Conservation (phyloP, 2,888 invertebrate genomes). For the Acleris cristana region DNA sequence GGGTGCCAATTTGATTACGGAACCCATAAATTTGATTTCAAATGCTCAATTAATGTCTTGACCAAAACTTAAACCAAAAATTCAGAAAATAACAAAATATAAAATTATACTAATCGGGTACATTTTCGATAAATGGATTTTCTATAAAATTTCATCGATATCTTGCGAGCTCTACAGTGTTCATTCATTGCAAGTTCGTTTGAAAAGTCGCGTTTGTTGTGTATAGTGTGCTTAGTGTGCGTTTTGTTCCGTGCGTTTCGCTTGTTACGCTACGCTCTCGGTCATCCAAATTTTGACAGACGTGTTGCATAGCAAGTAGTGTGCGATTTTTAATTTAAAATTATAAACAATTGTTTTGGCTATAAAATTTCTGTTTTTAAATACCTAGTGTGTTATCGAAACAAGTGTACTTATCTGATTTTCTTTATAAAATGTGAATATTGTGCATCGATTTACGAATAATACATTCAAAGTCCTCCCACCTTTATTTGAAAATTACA, state of each 20-base stretch:
- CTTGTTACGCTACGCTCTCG: conserved; percentile 6
- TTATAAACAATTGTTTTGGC: conserved; percentile 17
- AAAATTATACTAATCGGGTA: no score
- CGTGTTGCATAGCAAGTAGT: conserved; percentile 9
- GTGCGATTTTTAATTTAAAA: conserved; percentile 17
- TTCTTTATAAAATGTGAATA: conserved; percentile 6
- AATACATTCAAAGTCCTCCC: conserved; percentile 23
- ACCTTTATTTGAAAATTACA: conserved; percentile 44
- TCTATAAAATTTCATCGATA: conserved; percentile 12
- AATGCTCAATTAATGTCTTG: no score
- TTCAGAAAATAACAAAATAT: no score
- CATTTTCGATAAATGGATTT: neutral
- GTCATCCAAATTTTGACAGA: conserved; percentile 28
- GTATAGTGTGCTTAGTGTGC: conserved; percentile 17
- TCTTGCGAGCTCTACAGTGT: neutral
- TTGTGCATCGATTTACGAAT: conserved; percentile 2
- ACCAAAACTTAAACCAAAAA: no score
- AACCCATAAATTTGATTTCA: neutral
- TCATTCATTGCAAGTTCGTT: conserved; percentile 16
- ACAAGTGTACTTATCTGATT: conserved; percentile 1
- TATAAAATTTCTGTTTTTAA: neutral
- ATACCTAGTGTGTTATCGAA: neutral
- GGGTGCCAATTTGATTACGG: neutral
- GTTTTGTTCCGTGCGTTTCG: conserved; percentile 24
- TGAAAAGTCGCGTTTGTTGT: conserved; percentile 1